Base-by-base conservation (phyloP, 2,113 vertebrate species). In the Pristiophorus japonicus region DNA sequence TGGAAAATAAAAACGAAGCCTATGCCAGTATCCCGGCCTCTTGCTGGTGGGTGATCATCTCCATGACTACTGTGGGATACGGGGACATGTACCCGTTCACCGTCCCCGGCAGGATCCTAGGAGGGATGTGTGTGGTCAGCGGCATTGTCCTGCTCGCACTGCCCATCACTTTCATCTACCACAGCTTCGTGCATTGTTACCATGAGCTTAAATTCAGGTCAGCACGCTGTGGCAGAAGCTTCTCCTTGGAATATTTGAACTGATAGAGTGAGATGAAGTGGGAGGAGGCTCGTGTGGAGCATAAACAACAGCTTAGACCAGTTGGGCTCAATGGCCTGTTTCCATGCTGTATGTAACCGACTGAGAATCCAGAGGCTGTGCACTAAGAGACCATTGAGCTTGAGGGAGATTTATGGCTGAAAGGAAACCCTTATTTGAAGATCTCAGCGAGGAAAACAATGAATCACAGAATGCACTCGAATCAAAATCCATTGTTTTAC, bases 41-140 rank as follows among this genome's bases (percentile, higher is more conserved):
- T 96, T 99, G 99, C 97, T 99, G 99, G 99, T 99, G 99, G 99
- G 99, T 99, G 97, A 99, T 99, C 97, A 99, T 99, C 97, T 99
- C 99, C 66, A 99, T 99, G 99, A 99, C 99, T 95, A 99, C 99
- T 0, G 99, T 99, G 96, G 99, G 99, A 96, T 99, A 99, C 84
- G 99, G 99, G 96, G 99, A 99, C 96, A 99, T 99, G 97, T 99
- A 99, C 97, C 99, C 99, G 78, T 98, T 99, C 97, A 99, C 99
- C 14, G 95, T 99, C 91, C 99, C 99, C 42, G 99, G 99, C 96
- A 98, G 99, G 96, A 98, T 99, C 96, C 98, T 99, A 62, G 99
- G 99, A 96, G 99, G 99, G 85, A 98, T 99, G 96, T 99, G 99
- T 95, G 99, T 99, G 95, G 99, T 99, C 96, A 99, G 99, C 95